These are phyloP conservation scores for Drosophila hamatofila DNA, from an alignment of 2,888 invertebrate genomes.

Conservation along the genomic window DNA sequence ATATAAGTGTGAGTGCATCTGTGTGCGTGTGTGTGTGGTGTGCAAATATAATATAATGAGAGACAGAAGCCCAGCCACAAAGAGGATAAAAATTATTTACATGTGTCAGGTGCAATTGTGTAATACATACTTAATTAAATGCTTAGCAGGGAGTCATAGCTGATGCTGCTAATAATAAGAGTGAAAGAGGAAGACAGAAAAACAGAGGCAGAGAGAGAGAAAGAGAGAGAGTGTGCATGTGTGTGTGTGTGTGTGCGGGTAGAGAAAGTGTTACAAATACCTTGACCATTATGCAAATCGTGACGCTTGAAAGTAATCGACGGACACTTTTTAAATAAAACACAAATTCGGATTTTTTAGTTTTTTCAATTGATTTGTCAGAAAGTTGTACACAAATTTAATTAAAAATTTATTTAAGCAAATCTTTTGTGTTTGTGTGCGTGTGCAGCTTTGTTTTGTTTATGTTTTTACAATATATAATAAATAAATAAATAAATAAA, in stretches of 20 bases:
- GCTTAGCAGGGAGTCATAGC: constrained; percentile 11
- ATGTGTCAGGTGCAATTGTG: constrained; percentile 20
- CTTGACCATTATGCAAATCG: constrained; percentile 37
- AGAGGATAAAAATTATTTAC: constrained; percentile 43
- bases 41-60: neutral
- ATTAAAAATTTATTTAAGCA: constrained; percentile 77
- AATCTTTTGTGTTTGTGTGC: constrained; percentile 53
- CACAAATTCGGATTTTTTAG: constrained; percentile 50
- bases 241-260: neutral
- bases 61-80: constrained; percentile 14
- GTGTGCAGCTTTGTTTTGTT: constrained; percentile 53
- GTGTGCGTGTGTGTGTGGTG: constrained; percentile 6
- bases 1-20: neutral
- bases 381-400: constrained; percentile 74
- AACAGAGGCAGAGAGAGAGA: constrained; percentile 9
- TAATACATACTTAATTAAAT: constrained; percentile 14
- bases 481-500: constrained; percentile 74
- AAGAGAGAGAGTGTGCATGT: constrained; percentile 9
- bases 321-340: constrained; percentile 57
- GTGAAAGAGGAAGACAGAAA: constrained; percentile 1
- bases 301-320: constrained; percentile 69
- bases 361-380: constrained; percentile 69
- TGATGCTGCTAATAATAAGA: constrained; percentile 35
- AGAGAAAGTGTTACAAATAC: constrained; percentile 24
- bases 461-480: constrained; percentile 74